Percentiles rank a stretch among this genome's conserved stretches.
phyloP scores from a whole-genome alignment of 2,888 invertebrate species.

The Acronicta aceris region DNA sequence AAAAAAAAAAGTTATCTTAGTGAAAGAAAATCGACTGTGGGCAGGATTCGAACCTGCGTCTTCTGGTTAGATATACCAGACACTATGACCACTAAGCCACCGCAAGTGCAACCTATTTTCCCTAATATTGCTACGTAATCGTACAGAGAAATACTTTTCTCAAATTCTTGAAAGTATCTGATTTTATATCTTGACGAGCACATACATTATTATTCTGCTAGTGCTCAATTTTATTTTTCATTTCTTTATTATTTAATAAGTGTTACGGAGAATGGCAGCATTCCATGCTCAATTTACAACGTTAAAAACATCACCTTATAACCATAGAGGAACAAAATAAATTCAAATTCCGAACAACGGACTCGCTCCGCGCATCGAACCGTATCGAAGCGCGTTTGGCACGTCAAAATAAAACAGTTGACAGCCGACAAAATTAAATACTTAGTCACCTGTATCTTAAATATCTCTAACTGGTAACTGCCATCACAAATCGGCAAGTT shows the following conservation, averaged over 20 bases:
- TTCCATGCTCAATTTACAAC: slow-evolving; percentile 13
- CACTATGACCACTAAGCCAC: too few relatives aligned
- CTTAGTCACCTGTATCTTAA: slow-evolving; percentile 19
- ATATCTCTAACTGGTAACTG: slow-evolving; percentile 31
- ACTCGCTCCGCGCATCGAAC: slow-evolving; percentile 51
- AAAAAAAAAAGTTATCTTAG: too few relatives aligned
- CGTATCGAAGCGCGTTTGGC: slow-evolving; percentile 53
- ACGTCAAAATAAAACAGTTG: slow-evolving; percentile 42
- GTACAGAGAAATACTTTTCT: too few relatives aligned
- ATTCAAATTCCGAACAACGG: slow-evolving; percentile 47
- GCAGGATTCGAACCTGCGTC: too few relatives aligned
- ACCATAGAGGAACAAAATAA: slow-evolving; percentile 44
- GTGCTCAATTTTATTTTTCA: neutral
- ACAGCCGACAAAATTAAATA: slow-evolving; percentile 49
- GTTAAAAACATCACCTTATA: slow-evolving; percentile 21
- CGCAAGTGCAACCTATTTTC: too few relatives aligned
- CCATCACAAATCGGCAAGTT: slow-evolving; percentile 23
- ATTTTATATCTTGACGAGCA: too few relatives aligned
- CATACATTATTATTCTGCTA: neutral
- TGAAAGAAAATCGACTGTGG: too few relatives aligned
- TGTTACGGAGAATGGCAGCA: slow-evolving; percentile 16
- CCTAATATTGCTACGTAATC: too few relatives aligned
- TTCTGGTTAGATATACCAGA: too few relatives aligned
- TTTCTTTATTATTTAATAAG: neutral
- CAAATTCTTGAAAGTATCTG: too few relatives aligned